Evolutionary conservation across 2,113 vertebrate species (phyloP).

Genomic region (Rhynchomys soricoides): DNA sequence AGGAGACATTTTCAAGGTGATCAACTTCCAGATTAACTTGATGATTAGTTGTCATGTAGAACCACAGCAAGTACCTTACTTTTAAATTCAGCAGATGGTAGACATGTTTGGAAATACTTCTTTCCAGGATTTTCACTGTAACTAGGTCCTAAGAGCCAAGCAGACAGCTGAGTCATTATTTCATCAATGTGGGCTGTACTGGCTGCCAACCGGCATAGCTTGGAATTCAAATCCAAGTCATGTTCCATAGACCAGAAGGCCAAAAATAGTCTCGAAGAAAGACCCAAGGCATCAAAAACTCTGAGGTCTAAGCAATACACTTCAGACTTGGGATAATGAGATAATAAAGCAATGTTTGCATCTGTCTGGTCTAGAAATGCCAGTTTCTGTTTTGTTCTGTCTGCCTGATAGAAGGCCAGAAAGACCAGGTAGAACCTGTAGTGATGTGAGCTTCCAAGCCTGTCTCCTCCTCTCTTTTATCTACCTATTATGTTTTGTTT

Average conservation of each 20-base stretch:
- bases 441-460: accelerated
- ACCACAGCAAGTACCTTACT: neutral
- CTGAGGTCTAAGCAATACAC: neutral
- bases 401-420: neutral
- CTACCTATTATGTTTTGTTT: neutral
- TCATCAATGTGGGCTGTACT: slow-evolving; percentile 12
- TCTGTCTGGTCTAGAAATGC: neutral
- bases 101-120: slow-evolving; percentile 51
- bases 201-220: neutral
- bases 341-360: too few relatives aligned
- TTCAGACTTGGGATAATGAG: neutral
- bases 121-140: slow-evolving; percentile 56
- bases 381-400: neutral
- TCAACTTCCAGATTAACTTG: neutral
- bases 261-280: neutral
- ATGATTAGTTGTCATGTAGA: slow-evolving; percentile 22
- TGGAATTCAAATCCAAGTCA: neutral
- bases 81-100: slow-evolving; percentile 62
- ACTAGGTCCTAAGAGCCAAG: slow-evolving; percentile 46
- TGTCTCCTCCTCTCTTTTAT: neutral
- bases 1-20: neutral
- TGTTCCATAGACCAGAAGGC: neutral
- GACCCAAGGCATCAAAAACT: neutral
- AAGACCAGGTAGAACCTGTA: too few relatives aligned
- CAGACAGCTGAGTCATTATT: slow-evolving; percentile 63